Evolutionary conservation across 2,797 vertebrate genomes (phyloP), one percentile per base, ranked within the genome.

Genomic region (Telmatherina bonti): DNA sequence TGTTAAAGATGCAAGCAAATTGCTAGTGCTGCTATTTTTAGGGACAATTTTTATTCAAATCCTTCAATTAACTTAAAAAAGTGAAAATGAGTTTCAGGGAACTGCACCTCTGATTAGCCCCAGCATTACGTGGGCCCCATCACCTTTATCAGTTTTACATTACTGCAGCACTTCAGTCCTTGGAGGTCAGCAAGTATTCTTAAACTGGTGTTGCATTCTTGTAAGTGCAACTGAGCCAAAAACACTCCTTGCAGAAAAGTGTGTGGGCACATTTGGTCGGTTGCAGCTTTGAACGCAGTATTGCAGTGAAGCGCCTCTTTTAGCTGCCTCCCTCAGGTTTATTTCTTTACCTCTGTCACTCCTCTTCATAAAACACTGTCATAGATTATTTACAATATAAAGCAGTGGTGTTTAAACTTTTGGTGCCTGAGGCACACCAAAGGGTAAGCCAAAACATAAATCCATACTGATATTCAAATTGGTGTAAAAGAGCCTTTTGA

Each of bases 261-360:
- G 72, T 80, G 78, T 79, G 74, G 73, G 73, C 75, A 72, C 60
- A 20, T 49, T 35, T 73, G 78, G 72, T 74, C n/a, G 30, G 64
- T 61, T 68, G 57, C 67, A 31, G 57, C 72, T 81, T 71, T 81
- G 77, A 79, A 79, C 64, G 4, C 53, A 41, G 60, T 30, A 27
- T 70, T 57, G 67, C 58, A 74, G 41, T 78, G 66, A 64, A 45
- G 60, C 56, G 72, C 33, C 53, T 66, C 56, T 64, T 77, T 72
- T 30, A 64, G 76, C 69, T 66, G 75, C 75, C 63, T 78, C 78
- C 74, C 62, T 76, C 74, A 27, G 71, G 72, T 71, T 65, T 69
- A 27, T 70, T 38, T 61, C 33, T 65, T 49, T 70, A 47, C 62
- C 56, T 70, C 49, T 2, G 26, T 67, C 7, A 20, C 51, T 24